Evolutionary conservation across 1,140 invertebrate species (phyloP), one percentile per base, ranked within the genome.

Genomic region (Caenorhabditis latens): DNA sequence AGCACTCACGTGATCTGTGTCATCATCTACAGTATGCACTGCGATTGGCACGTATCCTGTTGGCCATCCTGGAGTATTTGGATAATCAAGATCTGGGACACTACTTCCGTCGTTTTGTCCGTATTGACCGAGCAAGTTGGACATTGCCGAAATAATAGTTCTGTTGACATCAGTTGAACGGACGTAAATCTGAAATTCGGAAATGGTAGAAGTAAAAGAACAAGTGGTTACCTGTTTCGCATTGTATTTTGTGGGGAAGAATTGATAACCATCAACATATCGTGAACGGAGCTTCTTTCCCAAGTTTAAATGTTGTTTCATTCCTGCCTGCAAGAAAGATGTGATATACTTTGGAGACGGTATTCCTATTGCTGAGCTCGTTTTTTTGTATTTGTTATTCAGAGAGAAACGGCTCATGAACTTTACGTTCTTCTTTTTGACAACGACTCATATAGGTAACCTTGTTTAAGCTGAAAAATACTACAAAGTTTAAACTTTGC

Each of bases 81-180:
- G 83, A 84, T 57, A 84, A 11, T 57, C 46, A 9, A 50, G 16
- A 13, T 46, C 46, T 40, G 13, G 8, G 7, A 84, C 42, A 71
- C 40, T 55, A 19, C 50, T 83, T 8, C 32, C 11, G 55, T 53
- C 40, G 32, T 84, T 32, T 50, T 84, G 83, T 14, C 83, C 82
- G 43, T 85, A 89, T 61, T 89, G 84, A 40, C 88, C 88, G 24
- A 85, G 57, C 58, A 89, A 53, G 21, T 89, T 89, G 19, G 86
- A 88, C 83, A 87, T 88, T 24, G 88, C 88, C 2, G 85, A 87
- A 24, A 89, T 87, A 19, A 89, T 67, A 11, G 88, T 89, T 84
- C 88, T 83, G 32, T 89, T 89, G 50, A 88, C 84, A 53, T 89
- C 88, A 19, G 88, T 89, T 14, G 88, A 84, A 2, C 88, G 79